Evolutionary conservation across 2,888 invertebrate species (phyloP), one percentile per base, ranked within the genome.

Genomic region (Amaurobius ferox): DNA sequence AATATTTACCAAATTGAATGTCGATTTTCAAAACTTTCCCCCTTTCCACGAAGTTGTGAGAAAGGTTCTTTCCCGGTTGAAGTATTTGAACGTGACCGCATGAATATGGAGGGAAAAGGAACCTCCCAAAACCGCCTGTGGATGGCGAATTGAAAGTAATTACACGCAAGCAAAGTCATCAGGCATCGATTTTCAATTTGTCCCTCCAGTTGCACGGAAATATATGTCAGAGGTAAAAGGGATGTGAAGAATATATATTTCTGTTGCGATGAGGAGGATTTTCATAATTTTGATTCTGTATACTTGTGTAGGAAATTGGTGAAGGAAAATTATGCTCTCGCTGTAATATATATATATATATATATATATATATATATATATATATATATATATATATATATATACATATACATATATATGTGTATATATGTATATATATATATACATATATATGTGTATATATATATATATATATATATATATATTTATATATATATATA

Each of bases 61-160:
- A 2, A 44, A 44, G 2, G 16, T 13, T 9, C 6, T 13, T 44
- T 16, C 11, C 2, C 13, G n/a, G n/a, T 16, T 44, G 6, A 44
- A 44, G 44, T 44, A 44, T 44, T 44, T 44, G 44, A 44, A 44
- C 44, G 44, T 44, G 44, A 44, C 44, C n/a, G n/a, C 44, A 44
- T 44, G n/a, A 44, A 11, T 44, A 44, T 2, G 44, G 16, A 44
- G n/a, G 6, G 16, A 44, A 44, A 16, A 44, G 44, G 16, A 16
- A 16, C 11, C 44, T 16, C 44, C 44, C 44, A 16, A 2, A 9
- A 2, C 16, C 44, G 6, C 44, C 44, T 44, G 13, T 44, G 44
- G 44, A 44, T 2, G n/a, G 44, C 44, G 16, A 44, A 44, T 16
- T 44, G 44, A 44, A 44, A 44, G 44, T 44, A 44, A 44, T 44